Conservation (phyloP, 2,113 vertebrate species). For the Reinhardtius hippoglossoides region DNA sequence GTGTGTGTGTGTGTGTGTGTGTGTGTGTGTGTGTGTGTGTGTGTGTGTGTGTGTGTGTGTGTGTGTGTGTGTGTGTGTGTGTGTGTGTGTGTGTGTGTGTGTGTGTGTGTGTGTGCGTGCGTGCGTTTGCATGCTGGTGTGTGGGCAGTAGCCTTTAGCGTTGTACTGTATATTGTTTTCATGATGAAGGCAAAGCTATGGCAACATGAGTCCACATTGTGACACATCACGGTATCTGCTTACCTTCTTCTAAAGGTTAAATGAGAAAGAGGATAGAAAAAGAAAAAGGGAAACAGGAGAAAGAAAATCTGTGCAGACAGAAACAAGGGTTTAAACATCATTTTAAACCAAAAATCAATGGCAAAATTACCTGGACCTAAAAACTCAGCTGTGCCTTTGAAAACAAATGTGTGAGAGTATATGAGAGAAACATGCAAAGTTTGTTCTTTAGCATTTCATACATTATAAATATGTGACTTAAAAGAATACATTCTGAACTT, state of each 20-base stretch:
- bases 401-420: no score
- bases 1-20: conserved; percentile 11
- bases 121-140: conserved; percentile 16
- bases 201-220: conserved; percentile 18
- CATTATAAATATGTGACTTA: no score
- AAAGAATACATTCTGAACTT: no score
- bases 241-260: background rate
- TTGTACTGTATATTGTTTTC: conserved; percentile 37
- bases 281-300: background rate
- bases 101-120: background rate
- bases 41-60: conserved; percentile 26
- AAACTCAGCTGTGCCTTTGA: no score
- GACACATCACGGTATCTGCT: background rate
- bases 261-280: background rate
- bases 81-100: conserved; percentile 26
- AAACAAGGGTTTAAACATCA: no score
- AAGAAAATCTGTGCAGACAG: background rate
- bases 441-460: no score
- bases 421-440: no score
- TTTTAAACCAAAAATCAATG: no score
- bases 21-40: conserved; percentile 19
- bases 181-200: conserved; percentile 34
- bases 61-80: conserved; percentile 4
- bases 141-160: conserved; percentile 57
- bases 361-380: no score